Evolutionary conservation across 2,888 invertebrate genomes (phyloP), one percentile per base, ranked within the genome.

Genomic region (Fragum sueziense): DNA sequence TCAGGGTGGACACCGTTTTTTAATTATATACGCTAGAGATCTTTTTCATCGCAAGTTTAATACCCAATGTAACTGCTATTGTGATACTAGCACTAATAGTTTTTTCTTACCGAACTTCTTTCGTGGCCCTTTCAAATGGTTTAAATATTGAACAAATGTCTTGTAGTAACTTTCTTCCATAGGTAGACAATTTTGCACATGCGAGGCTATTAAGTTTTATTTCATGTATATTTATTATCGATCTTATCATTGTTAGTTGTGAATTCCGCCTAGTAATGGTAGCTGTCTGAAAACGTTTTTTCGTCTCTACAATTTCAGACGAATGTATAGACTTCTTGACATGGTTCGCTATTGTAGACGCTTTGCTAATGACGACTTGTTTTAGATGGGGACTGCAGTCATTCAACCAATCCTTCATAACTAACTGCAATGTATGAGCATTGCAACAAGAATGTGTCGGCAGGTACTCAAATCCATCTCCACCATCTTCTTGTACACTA

Each of bases 1-100:
- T 7, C 67, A 76, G 34, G 17, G 71, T 47, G 14, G 51, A 17
- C 31, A 78, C 67, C 74, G 74, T 74, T 22, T 74, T 78, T 22
- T n/a, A 59, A 47, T 65, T 78, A 33, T 78, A 74, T 33, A 51
- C 65, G 3, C n/a, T 47, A 25, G 62, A 74, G 9, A 75, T 69
- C 1, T 37, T 3, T 37, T 69, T 33, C 20, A 75, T 20, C 31
- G 69, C 27, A 33, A 59, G 57, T 25, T 61, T 41, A 3, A 75
- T 14, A 14, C 69, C 75, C 11, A 29, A 3, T 69, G 22, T 69
- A 17, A 75, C 59, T 41, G 75, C 69, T 9, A 75, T 57, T 1
- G 75, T 31, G 11, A 75, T 29, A 29, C 75, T 75, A n/a, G n/a
- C n/a, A n/a, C 34, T 7, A n/a, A n/a, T n/a, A n/a, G 51, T 68